phyloP scores from a whole-genome alignment of 2,113 vertebrate genomes.

The Orthonyx spaldingii region DNA sequence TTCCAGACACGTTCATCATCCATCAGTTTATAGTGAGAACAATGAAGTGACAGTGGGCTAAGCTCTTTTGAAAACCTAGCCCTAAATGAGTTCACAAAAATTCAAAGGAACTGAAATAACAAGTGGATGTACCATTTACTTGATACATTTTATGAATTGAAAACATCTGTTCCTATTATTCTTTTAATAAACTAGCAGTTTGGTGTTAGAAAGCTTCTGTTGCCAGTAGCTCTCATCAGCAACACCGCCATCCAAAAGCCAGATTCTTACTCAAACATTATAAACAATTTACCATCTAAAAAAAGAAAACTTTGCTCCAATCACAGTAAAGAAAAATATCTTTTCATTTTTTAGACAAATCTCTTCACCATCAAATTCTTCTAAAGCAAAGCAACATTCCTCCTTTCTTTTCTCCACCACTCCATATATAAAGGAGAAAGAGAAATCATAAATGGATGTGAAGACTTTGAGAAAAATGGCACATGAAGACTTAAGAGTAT shows the following conservation, averaged over 20 bases:
- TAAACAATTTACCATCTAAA: background rate
- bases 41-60: background rate
- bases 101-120: conserved; percentile 51
- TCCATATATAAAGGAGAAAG: background rate
- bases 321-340: background rate
- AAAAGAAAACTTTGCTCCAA: background rate
- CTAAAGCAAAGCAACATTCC: background rate
- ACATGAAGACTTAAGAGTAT: background rate
- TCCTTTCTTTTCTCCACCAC: background rate
- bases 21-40: conserved; percentile 3
- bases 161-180: conserved; percentile 60
- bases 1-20: background rate
- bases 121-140: conserved; percentile 42
- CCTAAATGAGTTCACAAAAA: conserved; percentile 35
- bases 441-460: background rate
- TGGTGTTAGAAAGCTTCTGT: background rate
- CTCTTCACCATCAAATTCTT: background rate
- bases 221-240: conserved; percentile 11
- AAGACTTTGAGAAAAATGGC: background rate
- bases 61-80: conserved; percentile 34
- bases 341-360: background rate
- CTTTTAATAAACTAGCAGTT: conserved; percentile 23
- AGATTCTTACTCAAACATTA: background rate
- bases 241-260: background rate
- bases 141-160: conserved; percentile 31